Evolutionary conservation across 2,888 invertebrate species (phyloP).

Genomic region (Pocota personata): DNA sequence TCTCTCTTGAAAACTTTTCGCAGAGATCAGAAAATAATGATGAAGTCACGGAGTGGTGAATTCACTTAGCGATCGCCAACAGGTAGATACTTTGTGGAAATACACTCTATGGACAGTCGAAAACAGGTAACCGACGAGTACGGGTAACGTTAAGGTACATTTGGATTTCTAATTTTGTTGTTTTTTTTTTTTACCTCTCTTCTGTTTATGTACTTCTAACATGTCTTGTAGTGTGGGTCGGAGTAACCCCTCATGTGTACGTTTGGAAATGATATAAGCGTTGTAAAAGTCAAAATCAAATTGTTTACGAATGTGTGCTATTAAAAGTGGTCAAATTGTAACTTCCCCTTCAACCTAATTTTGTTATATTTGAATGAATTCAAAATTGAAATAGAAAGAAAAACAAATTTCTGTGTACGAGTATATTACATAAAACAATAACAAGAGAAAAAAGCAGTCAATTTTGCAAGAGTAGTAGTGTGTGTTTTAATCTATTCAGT

Average conservation of each 20-base stretch:
- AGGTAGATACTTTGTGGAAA: slow-evolving; percentile 65
- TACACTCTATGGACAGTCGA: slow-evolving; percentile 66
- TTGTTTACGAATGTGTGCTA: slow-evolving; percentile 41
- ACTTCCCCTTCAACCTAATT: neutral
- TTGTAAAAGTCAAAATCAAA: slow-evolving; percentile 39
- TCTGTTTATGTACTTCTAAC: slow-evolving; percentile 37
- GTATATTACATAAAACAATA: slow-evolving; percentile 45
- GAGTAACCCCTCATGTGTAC: slow-evolving; percentile 46
- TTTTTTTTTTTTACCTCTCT: neutral
- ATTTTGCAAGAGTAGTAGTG: slow-evolving; percentile 8
- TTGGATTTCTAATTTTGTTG: slow-evolving; percentile 34
- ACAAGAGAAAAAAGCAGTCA: slow-evolving; percentile 13
- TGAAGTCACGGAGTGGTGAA: slow-evolving; percentile 73
- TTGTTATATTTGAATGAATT: neutral
- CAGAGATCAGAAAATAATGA: slow-evolving; percentile 68
- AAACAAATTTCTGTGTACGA: neutral
- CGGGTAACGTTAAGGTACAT: slow-evolving; percentile 69
- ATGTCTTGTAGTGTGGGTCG: slow-evolving; percentile 41
- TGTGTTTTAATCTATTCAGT: neutral
- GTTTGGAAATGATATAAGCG: slow-evolving; percentile 54
- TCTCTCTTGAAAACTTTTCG: slow-evolving; percentile 51
- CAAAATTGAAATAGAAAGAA: neutral
- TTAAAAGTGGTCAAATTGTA: slow-evolving; percentile 13
- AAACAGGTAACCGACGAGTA: slow-evolving; percentile 73
- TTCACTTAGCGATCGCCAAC: slow-evolving; percentile 57